A percentile compares a stretch with the other conserved stretches of the same genome.
phyloP scores from a whole-genome alignment of 2,888 invertebrate genomes.

The Drosophila phalerata region DNA sequence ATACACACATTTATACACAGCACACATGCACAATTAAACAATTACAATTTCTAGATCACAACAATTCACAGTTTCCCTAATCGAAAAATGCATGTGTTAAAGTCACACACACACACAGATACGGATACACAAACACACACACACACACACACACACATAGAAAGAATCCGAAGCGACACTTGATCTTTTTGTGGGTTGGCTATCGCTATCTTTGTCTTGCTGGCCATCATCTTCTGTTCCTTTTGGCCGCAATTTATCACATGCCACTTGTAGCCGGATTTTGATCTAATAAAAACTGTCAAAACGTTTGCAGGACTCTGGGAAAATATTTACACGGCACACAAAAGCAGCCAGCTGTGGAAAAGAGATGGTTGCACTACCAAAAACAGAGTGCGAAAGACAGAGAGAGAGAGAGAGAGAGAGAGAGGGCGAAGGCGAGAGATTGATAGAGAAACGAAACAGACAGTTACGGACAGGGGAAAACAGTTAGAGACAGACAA shows the following conservation, averaged over 20 bases:
- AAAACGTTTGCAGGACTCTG: conserved; percentile 80
- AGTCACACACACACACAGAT: conserved; percentile 31
- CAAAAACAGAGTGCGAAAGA: not conserved
- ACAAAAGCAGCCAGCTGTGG: conserved; percentile 34
- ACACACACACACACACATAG: not conserved
- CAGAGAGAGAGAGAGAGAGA: not conserved
- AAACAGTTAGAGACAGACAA: conserved; percentile 69
- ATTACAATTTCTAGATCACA: conserved; percentile 16
- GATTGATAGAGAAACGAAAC: not conserved
- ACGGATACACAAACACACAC: not conserved
- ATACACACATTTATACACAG: not conserved
- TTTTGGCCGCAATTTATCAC: conserved; percentile 76
- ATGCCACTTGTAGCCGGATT: conserved; percentile 74
- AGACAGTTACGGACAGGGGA: conserved; percentile 20
- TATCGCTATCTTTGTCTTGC: conserved; percentile 34
- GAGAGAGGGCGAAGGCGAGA: conserved; percentile 6
- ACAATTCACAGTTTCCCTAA: conserved; percentile 19
- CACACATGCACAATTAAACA: conserved; percentile 13
- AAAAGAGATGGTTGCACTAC: conserved; percentile 4
- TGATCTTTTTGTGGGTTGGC: conserved; percentile 42
- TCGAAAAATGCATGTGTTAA: conserved; percentile 31
- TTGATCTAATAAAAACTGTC: conserved; percentile 83
- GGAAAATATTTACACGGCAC: conserved; percentile 81
- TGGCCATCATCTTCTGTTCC: conserved; percentile 38
- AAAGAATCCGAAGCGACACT: conserved; percentile 30